Evolutionary conservation across 2,888 invertebrate species (phyloP).

Genomic region (Aspidiotus destructor): DNA sequence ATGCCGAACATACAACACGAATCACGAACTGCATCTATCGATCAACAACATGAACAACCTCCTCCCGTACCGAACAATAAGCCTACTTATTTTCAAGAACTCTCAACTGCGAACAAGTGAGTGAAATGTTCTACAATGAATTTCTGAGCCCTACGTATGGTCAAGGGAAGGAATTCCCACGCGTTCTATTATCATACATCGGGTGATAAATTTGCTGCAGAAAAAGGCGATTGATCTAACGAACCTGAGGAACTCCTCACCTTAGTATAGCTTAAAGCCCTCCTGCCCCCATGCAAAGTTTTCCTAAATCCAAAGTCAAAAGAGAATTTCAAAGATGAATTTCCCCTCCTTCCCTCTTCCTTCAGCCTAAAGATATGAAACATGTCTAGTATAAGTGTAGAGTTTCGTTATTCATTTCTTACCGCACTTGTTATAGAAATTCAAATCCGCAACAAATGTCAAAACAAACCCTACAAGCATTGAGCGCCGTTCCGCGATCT

Average conservation of each 20-base stretch:
- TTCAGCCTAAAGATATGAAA: too few relatives aligned
- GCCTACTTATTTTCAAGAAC: conserved; percentile 17
- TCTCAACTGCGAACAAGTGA: conserved; percentile 8
- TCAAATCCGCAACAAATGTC: conserved; percentile 54
- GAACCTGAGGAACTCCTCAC: too few relatives aligned
- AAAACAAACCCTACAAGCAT: conserved; percentile 57
- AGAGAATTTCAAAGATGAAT: neutral
- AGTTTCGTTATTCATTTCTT: too few relatives aligned
- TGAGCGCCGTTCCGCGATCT: conserved; percentile 69
- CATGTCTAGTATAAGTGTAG: too few relatives aligned
- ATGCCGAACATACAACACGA: conserved; percentile 50
- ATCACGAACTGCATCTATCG: conserved; percentile 37
- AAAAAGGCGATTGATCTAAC: too few relatives aligned
- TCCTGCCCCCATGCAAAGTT: too few relatives aligned
- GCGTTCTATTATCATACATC: too few relatives aligned
- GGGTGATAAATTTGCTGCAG: too few relatives aligned
- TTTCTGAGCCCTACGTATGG: too few relatives aligned
- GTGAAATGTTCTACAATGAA: neutral
- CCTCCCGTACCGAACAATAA: conserved; percentile 27
- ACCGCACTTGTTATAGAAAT: neutral
- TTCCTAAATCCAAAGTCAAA: too few relatives aligned
- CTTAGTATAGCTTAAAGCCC: too few relatives aligned
- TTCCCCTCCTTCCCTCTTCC: neutral
- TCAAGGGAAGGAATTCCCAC: too few relatives aligned
- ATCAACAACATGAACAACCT: conserved; percentile 31